Percentiles rank a stretch among this genome's conserved stretches.
Evolutionary conservation across 2,888 invertebrate species (phyloP).

Genomic region (Eurois occulta): DNA sequence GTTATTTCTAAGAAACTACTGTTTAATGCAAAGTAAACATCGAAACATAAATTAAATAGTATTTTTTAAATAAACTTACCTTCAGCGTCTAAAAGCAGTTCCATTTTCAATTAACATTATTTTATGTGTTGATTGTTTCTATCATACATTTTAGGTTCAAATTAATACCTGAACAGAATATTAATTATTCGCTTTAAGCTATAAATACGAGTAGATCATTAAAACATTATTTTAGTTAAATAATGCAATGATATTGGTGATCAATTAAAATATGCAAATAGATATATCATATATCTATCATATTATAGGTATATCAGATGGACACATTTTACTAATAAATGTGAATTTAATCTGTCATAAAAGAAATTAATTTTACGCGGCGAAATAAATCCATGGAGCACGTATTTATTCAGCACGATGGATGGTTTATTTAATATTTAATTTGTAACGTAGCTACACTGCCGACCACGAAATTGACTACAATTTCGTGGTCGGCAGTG

Average conservation of each 20-base stretch:
- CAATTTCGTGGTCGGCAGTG: conserved; percentile 45
- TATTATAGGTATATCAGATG: no score
- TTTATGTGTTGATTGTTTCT: conserved; percentile 5
- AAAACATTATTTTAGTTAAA: background rate
- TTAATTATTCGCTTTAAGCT: conserved; percentile 1
- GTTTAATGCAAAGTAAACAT: background rate
- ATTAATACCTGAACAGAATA: conserved; percentile 2
- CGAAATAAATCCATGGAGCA: conserved; percentile 33
- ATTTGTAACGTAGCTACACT: no score
- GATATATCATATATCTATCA: conserved; percentile 22
- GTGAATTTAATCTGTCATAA: conserved; percentile 13
- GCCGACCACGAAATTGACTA: no score
- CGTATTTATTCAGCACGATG: conserved; percentile 27
- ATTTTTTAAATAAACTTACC: conserved; percentile 12
- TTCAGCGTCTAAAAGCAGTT: background rate
- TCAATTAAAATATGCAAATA: conserved; percentile 18
- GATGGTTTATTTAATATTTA: conserved; percentile 50
- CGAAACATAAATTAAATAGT: background rate
- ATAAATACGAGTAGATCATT: background rate
- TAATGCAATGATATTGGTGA: background rate
- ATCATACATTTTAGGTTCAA: background rate
- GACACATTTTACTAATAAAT: conserved; percentile 4
- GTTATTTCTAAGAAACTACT: background rate
- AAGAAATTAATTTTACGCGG: conserved; percentile 39
- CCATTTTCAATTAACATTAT: conserved; percentile 23